phyloP scores from a whole-genome alignment of 2,797 vertebrate species.

The Benthosema pterotum region DNA sequence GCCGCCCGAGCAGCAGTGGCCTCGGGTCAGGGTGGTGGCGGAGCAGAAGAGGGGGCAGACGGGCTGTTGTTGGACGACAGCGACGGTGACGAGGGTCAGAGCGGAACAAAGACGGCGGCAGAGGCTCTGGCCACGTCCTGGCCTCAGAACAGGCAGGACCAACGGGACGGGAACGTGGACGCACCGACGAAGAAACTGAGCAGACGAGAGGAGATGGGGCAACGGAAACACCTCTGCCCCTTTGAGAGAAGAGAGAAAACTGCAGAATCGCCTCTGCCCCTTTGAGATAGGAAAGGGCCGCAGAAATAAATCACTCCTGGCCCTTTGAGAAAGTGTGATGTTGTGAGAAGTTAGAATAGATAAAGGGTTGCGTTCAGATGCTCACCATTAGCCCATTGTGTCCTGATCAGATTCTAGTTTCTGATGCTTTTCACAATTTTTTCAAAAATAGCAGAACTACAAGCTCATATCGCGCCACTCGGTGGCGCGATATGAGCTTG shows the following conservation, averaged over 20 bases:
- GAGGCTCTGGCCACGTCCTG: conserved; percentile 83
- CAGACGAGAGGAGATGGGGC: conserved; percentile 80
- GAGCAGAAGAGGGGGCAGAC: conserved; percentile 26
- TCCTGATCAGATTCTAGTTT: too few relatives aligned
- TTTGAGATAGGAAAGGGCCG: too few relatives aligned
- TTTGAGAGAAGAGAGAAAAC: conserved; percentile 77
- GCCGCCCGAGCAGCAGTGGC: conserved; percentile 22
- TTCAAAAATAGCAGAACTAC: too few relatives aligned
- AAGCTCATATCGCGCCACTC: too few relatives aligned
- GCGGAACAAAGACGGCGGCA: conserved; percentile 62
- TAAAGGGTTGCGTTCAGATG: too few relatives aligned
- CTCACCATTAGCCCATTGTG: too few relatives aligned
- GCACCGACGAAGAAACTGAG: conserved; percentile 62
- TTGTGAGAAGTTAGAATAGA: not conserved
- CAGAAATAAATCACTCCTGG: too few relatives aligned
- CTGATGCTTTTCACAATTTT: too few relatives aligned
- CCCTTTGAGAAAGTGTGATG: conserved; percentile 75
- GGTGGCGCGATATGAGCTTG: too few relatives aligned
- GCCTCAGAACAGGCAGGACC: conserved; percentile 90
- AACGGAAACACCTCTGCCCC: conserved; percentile 89
- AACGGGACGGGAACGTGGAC: conserved; percentile 48
- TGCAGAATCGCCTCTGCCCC: too few relatives aligned
- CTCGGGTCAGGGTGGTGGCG: conserved; percentile 15
- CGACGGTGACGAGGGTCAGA: conserved; percentile 74
- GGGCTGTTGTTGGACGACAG: conserved; percentile 86